A percentile compares a stretch with the other conserved stretches of the same genome.
Conservation (phyloP, 2,888 invertebrate genomes). For the Campoletis raptor region DNA sequence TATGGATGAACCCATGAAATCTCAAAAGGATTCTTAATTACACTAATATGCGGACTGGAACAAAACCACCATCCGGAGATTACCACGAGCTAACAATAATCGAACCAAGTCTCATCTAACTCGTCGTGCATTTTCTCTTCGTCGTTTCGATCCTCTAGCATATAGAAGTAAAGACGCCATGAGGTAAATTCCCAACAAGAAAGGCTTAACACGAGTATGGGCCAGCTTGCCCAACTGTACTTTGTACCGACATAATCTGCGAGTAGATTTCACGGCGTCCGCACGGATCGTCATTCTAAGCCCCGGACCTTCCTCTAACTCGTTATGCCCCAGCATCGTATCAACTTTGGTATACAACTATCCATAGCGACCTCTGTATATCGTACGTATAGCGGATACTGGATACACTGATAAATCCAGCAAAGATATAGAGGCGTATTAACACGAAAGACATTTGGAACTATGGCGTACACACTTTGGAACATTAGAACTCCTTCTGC, state of each 20-base stretch:
- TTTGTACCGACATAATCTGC: slow-evolving; percentile 57
- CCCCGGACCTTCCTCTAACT: slow-evolving; percentile 7
- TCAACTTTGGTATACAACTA: slow-evolving; percentile 41
- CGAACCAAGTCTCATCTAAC: slow-evolving; percentile 8
- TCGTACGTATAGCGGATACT: slow-evolving; percentile 1
- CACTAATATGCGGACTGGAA: not conserved
- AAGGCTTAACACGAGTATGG: slow-evolving; percentile 61
- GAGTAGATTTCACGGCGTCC: slow-evolving; percentile 59
- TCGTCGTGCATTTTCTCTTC: slow-evolving; percentile 23
- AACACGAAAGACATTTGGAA: slow-evolving; percentile 53
- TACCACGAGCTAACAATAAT: slow-evolving; percentile 56
- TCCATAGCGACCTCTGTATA: not conserved
- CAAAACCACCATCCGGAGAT: slow-evolving; percentile 32
- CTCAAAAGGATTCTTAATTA: slow-evolving; percentile 3
- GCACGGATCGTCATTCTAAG: slow-evolving; percentile 60
- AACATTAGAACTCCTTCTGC: slow-evolving; percentile 47
- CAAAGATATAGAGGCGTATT: slow-evolving; percentile 58
- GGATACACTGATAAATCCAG: slow-evolving; percentile 59
- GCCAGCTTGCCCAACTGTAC: slow-evolving; percentile 40
- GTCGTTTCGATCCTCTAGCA: slow-evolving; percentile 14
- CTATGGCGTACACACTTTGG: slow-evolving; percentile 60
- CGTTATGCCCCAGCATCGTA: slow-evolving; percentile 38
- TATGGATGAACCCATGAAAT: not conserved
- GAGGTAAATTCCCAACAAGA: slow-evolving; percentile 64
- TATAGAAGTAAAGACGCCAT: slow-evolving; percentile 38